Conservation (phyloP, 2,888 invertebrate genomes). For the Hemicrepidius hirtus region DNA sequence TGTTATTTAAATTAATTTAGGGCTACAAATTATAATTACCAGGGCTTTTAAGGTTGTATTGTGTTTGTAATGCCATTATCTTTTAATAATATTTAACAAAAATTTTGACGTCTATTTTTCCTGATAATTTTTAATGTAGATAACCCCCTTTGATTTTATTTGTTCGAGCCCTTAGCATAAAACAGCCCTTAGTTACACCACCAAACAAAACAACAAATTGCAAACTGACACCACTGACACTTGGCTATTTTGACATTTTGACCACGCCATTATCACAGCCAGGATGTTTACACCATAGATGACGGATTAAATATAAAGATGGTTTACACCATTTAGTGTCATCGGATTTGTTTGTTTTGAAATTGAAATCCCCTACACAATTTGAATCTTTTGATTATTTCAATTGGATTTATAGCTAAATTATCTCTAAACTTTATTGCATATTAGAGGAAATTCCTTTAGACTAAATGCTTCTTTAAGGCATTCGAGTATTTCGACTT, state of each 20-base stretch:
- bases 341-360: no score
- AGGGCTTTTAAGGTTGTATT: slow-evolving; percentile 78
- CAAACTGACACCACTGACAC: slow-evolving; percentile 29
- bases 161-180: slow-evolving; percentile 10
- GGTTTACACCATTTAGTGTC: no score
- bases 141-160: slow-evolving; percentile 9
- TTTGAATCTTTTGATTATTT: no score
- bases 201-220: slow-evolving; percentile 40
- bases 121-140: slow-evolving; percentile 1
- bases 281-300: neutral
- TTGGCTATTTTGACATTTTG: slow-evolving; percentile 33
- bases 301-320: no score
- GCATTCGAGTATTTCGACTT: no score
- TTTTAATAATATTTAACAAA: neutral
- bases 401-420: no score
- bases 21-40: slow-evolving; percentile 70
- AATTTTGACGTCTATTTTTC: slow-evolving; percentile 22
- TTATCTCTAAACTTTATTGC: no score
- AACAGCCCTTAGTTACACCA: slow-evolving; percentile 13
- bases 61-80: slow-evolving; percentile 72
- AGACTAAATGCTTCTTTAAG: no score
- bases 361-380: no score
- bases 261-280: slow-evolving; percentile 23
- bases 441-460: no score
- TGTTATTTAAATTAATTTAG: neutral